Percentiles rank a stretch among this genome's conserved stretches.
Evolutionary conservation across 2,888 invertebrate species (phyloP).

Genomic region (Sesia apiformis): DNA sequence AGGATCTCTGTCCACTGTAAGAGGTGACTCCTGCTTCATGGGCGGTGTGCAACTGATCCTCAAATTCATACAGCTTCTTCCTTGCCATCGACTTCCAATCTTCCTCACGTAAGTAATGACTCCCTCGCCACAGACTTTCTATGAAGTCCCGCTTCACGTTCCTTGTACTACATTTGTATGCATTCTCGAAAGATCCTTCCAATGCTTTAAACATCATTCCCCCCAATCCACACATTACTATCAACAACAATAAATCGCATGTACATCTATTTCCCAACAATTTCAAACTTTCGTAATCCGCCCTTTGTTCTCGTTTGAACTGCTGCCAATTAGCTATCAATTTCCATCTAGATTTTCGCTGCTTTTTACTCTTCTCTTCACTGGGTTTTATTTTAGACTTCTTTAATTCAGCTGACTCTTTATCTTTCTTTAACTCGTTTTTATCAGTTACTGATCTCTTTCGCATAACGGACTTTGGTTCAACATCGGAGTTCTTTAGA

Average conservation of each 20-base stretch:
- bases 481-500: slow-evolving; percentile 14
- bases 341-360: slow-evolving; percentile 49
- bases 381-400: slow-evolving; percentile 17
- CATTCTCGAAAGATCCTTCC: slow-evolving; percentile 89
- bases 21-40: slow-evolving; percentile 89
- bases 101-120: slow-evolving; percentile 88
- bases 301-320: slow-evolving; percentile 74
- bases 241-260: slow-evolving; percentile 78
- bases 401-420: slow-evolving; percentile 23
- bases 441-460: slow-evolving; percentile 41
- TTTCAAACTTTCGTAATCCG: slow-evolving; percentile 71
- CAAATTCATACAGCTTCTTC: slow-evolving; percentile 86
- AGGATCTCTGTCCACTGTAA: slow-evolving; percentile 88
- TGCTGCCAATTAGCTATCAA: slow-evolving; percentile 69
- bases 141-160: slow-evolving; percentile 90
- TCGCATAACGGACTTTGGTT: slow-evolving; percentile 35
- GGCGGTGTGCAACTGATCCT: slow-evolving; percentile 87
- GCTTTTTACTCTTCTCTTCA: slow-evolving; percentile 32
- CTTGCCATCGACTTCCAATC: slow-evolving; percentile 93
- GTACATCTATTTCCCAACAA: slow-evolving; percentile 79
- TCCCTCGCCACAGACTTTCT: slow-evolving; percentile 86
- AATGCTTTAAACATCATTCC: slow-evolving; percentile 86
- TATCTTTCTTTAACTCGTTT: slow-evolving; percentile 23
- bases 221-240: slow-evolving; percentile 85
- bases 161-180: slow-evolving; percentile 91